These are phyloP conservation scores for Pygoscelis adeliae DNA, from an alignment of 2,113 vertebrate genomes.

Conservation along the genomic window DNA sequence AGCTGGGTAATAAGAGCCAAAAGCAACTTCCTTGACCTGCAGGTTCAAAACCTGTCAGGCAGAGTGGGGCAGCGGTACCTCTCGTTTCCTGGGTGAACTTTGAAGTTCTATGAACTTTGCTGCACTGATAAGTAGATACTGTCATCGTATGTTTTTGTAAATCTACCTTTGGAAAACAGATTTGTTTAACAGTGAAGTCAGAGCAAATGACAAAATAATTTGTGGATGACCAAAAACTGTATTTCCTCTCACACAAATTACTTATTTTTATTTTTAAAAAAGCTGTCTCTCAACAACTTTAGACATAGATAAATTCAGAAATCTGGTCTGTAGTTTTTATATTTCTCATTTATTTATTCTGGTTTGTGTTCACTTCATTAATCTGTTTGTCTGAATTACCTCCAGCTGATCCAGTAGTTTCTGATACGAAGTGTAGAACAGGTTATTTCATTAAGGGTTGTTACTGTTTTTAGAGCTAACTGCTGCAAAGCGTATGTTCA, in stretches of 20 bases:
- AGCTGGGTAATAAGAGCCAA: background rate
- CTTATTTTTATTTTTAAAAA: background rate
- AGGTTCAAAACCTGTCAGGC: background rate
- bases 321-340: background rate
- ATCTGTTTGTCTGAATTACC: background rate
- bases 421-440: background rate
- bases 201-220: background rate
- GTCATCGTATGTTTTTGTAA: background rate
- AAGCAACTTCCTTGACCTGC: background rate
- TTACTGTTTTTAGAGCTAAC: background rate
- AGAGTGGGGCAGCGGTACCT: fast-evolving
- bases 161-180: background rate
- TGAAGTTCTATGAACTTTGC: background rate
- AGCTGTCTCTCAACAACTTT: background rate
- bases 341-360: background rate
- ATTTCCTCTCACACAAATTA: background rate
- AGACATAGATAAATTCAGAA: background rate
- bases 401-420: background rate
- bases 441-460: background rate
- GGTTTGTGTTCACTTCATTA: background rate
- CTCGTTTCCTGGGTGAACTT: background rate
- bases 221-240: background rate
- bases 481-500: background rate
- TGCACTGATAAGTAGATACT: background rate
- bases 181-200: background rate